Evolutionary conservation across 2,113 vertebrate species (phyloP).

Genomic region (Rattus rattus): DNA sequence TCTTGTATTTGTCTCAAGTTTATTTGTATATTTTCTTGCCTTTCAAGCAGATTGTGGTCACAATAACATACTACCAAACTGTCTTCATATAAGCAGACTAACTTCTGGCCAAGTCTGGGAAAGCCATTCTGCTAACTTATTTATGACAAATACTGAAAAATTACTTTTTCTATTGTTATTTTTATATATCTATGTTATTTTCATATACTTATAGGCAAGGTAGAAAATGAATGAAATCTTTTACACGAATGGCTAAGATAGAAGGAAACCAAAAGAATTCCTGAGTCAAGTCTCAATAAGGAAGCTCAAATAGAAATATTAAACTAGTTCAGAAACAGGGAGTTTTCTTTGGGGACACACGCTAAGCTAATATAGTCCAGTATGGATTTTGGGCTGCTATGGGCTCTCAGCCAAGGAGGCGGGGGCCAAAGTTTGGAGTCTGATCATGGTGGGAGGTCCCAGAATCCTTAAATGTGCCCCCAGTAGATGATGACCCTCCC

Average conservation of each 20-base stretch:
- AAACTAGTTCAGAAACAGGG: slow-evolving; percentile 28
- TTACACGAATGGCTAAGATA: slow-evolving; percentile 17
- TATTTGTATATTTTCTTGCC: slow-evolving; percentile 58
- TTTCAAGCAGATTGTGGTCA: slow-evolving; percentile 68
- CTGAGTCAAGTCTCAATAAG: slow-evolving; percentile 34
- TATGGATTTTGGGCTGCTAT: slow-evolving; percentile 4
- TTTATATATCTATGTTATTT: slow-evolving; percentile 56
- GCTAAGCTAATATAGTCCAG: neutral
- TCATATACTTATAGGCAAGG: slow-evolving; percentile 42
- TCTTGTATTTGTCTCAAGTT: slow-evolving; percentile 53
- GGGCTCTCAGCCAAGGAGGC: slow-evolving; percentile 5
- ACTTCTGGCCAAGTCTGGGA: slow-evolving; percentile 42
- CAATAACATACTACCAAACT: slow-evolving; percentile 61
- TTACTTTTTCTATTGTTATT: slow-evolving; percentile 50
- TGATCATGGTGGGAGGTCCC: slow-evolving; percentile 12
- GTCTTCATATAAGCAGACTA: slow-evolving; percentile 27
- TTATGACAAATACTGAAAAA: slow-evolving; percentile 52
- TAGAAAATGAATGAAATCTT: slow-evolving; percentile 62
- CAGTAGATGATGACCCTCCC: neutral
- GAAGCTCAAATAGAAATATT: slow-evolving; percentile 51
- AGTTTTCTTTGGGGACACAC: neutral
- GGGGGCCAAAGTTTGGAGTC: neutral
- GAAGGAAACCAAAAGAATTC: slow-evolving; percentile 38
- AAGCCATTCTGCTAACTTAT: slow-evolving; percentile 47
- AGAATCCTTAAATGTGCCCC: neutral